These are phyloP conservation scores for Ellobium chinense DNA, from an alignment of 2,888 invertebrate genomes.

Conservation along the genomic window DNA sequence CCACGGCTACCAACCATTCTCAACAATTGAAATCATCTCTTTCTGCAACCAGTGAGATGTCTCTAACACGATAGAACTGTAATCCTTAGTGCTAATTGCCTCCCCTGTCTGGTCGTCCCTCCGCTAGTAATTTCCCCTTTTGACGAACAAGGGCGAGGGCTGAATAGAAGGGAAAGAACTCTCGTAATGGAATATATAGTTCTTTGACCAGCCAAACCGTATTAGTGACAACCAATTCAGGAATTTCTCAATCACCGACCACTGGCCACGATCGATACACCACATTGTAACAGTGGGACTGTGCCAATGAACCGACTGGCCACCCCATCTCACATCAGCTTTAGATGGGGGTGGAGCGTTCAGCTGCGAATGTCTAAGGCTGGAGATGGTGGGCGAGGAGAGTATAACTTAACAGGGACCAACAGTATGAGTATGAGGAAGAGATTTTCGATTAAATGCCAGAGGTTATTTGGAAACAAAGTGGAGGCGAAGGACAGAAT, in stretches of 20 bases:
- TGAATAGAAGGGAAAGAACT: neutral
- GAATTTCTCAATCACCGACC: constrained; percentile 9
- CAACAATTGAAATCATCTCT: neutral
- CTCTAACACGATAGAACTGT: neutral
- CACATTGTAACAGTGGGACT: neutral
- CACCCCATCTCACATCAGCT: too few relatives aligned
- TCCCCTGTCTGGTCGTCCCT: neutral
- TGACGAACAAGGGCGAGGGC: neutral
- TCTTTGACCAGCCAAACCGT: constrained; percentile 5
- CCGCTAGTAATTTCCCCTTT: neutral
- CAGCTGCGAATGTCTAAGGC: too few relatives aligned
- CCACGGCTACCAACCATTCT: too few relatives aligned
- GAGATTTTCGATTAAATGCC: too few relatives aligned
- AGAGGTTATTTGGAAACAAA: too few relatives aligned
- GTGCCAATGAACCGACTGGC: neutral
- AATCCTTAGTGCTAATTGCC: neutral
- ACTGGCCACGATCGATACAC: constrained; percentile 6
- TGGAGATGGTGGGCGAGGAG: too few relatives aligned
- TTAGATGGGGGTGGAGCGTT: too few relatives aligned
- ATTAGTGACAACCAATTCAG: constrained; percentile 21
- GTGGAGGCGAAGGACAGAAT: too few relatives aligned
- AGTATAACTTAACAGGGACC: too few relatives aligned
- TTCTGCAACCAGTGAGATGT: neutral
- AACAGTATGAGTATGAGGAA: too few relatives aligned
- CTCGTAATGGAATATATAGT: constrained; percentile 14